Evolutionary conservation across 1,140 invertebrate genomes (phyloP).

Genomic region (Drosophila navojoa): DNA sequence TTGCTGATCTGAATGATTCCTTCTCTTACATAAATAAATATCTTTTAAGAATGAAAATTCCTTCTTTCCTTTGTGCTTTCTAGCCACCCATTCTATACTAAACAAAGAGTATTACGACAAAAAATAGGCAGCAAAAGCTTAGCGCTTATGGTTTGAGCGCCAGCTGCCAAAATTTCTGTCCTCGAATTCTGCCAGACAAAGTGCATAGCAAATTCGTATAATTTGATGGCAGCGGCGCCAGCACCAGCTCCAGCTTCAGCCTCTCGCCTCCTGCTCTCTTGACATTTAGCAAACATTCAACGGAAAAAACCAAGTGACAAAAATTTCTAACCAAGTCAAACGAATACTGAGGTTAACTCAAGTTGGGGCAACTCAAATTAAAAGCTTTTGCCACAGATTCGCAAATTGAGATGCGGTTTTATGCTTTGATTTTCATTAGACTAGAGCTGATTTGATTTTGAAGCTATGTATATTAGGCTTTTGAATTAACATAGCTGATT

Average conservation of each 20-base stretch:
- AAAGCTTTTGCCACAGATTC: neutral
- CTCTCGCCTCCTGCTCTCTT: neutral
- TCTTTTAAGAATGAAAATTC: too few species aligned
- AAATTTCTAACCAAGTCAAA: constrained; percentile 57
- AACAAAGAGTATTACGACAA: too few species aligned
- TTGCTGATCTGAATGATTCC: too few species aligned
- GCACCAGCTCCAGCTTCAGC: constrained; percentile 27
- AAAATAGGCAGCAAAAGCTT: neutral
- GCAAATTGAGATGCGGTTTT: neutral
- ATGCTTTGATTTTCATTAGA: too few species aligned
- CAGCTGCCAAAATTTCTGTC: constrained; percentile 17
- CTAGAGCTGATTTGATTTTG: neutral
- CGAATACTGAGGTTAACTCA: constrained; percentile 19
- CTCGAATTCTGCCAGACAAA: constrained; percentile 41
- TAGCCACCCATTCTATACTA: too few species aligned
- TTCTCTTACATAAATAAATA: too few species aligned
- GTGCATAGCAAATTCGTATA: constrained; percentile 62
- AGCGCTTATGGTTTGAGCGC: neutral
- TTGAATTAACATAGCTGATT: neutral
- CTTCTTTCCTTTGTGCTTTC: too few species aligned
- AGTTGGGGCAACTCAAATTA: neutral
- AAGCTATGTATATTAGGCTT: neutral
- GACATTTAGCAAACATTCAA: constrained; percentile 47
- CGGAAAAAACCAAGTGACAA: constrained; percentile 48
- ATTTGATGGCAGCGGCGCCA: constrained; percentile 65